Evolutionary conservation across 2,113 vertebrate species (phyloP), one percentile per base, ranked within the genome.

Genomic region (Nannospalax galili): DNA sequence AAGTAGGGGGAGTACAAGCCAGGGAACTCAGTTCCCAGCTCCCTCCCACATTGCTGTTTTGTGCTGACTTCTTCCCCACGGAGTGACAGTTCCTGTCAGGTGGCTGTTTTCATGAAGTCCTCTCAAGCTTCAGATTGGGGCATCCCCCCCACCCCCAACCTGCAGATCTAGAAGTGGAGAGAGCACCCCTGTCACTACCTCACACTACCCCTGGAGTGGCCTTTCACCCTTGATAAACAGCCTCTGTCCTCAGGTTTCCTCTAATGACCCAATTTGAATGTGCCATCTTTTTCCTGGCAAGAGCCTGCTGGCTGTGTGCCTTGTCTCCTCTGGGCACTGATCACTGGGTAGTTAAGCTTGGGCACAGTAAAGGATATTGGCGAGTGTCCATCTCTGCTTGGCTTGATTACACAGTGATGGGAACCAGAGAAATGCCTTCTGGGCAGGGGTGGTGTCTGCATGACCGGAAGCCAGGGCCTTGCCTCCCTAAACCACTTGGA

Each of bases 401-500:
- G 72, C 60, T 64, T 91, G 58, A 77, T 69, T 48, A 24, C 45
- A 84, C 72, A 74, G 73, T 65, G 92, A 78, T 78, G 92, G 79
- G 94, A 96, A 94, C 22, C 84, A 74, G 67, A 88, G 69, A 72
- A 84, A 69, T 58, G 20, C 56, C 93, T 95, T 95, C 89, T 17
- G 16, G 90, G 72, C 93, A 94, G 35, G 89, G 72, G 77, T 3
- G n/a, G 94, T 20, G 32, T 60, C 86, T 90, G n/a, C 1, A 60
- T 69, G 88, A 88, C 88, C 0, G 7, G 95, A 92, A 97, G 65
- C 40, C 28, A 28, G 52, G 75, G 73, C 35, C 48, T 84, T 60
- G 91, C 67, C 75, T 96, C 84, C 28, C 52, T 35, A 35, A 91
- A 84, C 65, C 70, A 80, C 92, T 97, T 95, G 62, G 84, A 90